These are phyloP conservation scores for Hyla sarda DNA, from an alignment of 2,113 vertebrate species.

Conservation along the genomic window DNA sequence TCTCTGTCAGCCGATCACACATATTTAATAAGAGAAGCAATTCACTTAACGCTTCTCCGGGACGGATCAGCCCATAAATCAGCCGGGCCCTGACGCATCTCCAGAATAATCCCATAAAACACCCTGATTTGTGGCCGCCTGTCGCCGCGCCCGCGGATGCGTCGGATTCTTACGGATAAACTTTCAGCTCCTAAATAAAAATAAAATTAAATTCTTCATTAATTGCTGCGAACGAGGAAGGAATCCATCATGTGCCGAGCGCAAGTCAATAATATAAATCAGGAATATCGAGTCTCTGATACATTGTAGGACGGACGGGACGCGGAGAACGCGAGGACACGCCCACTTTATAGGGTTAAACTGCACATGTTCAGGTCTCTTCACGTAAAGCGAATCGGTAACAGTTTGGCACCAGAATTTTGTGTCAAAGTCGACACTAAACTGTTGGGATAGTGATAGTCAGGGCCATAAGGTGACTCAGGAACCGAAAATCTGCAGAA, in stretches of 20 bases:
- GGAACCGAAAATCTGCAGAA: too few species aligned
- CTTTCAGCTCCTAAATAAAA: not conserved
- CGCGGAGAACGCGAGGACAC: too few species aligned
- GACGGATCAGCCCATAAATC: constrained; percentile 77
- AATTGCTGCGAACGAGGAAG: constrained; percentile 1
- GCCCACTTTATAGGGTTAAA: too few species aligned
- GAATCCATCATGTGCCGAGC: not conserved
- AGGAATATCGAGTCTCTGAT: not conserved
- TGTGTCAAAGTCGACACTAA: too few species aligned
- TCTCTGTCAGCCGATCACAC: constrained; percentile 65
- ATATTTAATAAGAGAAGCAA: constrained; percentile 79
- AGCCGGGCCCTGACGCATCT: constrained; percentile 77
- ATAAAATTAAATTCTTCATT: not conserved
- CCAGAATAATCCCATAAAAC: constrained; percentile 76
- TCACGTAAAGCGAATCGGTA: too few species aligned
- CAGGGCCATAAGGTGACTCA: too few species aligned
- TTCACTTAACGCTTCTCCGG: constrained; percentile 75
- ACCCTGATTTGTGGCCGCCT: constrained; percentile 76
- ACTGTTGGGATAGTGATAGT: too few species aligned
- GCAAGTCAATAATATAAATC: too few species aligned
- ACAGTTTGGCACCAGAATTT: too few species aligned
- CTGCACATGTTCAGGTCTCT: too few species aligned
- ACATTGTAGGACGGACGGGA: not conserved
- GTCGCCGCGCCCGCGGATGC: not conserved
- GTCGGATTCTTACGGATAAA: not conserved